A percentile compares a stretch with the other conserved stretches of the same genome.
Conservation (phyloP, 35 echinoderm and acorn worm species). For the Antedon bifida region DNA sequence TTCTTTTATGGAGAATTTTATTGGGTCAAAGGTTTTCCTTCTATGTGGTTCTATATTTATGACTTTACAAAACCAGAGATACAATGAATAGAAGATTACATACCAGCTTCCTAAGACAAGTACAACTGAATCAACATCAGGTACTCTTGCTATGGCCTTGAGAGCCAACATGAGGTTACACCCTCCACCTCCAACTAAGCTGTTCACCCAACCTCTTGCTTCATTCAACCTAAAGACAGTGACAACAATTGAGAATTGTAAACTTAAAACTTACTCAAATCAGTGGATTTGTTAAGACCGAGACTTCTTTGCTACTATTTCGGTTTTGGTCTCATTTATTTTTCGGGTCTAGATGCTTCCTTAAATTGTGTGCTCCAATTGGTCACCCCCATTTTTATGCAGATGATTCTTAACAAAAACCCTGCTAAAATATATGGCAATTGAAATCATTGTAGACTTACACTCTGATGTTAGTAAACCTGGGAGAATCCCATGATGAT, state of each 20-base stretch:
- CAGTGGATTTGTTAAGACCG: background rate
- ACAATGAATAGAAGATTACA: constrained; percentile 12
- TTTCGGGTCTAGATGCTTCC: background rate
- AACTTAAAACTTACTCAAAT: background rate
- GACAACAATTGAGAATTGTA: background rate
- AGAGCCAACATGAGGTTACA: constrained; percentile 71
- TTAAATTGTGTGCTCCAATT: too few species aligned
- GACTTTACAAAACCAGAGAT: too few species aligned
- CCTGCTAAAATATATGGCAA: too few species aligned
- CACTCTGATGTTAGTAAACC: constrained; percentile 90
- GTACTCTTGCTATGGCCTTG: constrained; percentile 63
- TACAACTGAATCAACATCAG: constrained; percentile 77
- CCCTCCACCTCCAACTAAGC: constrained; percentile 43
- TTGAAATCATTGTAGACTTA: too few species aligned
- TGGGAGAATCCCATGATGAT: constrained; percentile 65
- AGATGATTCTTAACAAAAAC: too few species aligned
- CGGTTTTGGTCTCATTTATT: background rate
- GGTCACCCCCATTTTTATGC: too few species aligned
- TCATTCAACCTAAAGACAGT: constrained; percentile 62
- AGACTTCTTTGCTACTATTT: background rate
- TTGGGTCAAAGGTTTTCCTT: too few species aligned
- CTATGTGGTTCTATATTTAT: too few species aligned
- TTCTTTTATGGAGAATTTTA: too few species aligned
- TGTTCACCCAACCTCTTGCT: constrained; percentile 67
- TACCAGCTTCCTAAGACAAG: constrained; percentile 83